A percentile compares a stretch with the other conserved stretches of the same genome.
These are phyloP conservation scores for Synergus umbraculus DNA, from an alignment of 2,888 invertebrate species.

Conservation along the genomic window DNA sequence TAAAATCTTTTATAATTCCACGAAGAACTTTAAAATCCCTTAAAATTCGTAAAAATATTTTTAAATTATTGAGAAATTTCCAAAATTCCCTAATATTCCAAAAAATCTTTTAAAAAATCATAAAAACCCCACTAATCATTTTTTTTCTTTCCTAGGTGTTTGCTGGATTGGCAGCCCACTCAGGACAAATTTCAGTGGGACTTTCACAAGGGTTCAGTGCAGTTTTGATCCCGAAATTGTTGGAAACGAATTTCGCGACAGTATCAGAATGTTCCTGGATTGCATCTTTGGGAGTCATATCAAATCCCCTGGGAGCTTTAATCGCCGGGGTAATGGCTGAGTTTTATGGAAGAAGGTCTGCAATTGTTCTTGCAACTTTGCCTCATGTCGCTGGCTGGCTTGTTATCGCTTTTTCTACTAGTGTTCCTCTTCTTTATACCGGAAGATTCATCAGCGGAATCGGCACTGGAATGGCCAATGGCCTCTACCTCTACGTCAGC, in stretches of 20 bases:
- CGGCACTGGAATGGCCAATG: slow-evolving; percentile 81
- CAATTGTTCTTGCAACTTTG: slow-evolving; percentile 83
- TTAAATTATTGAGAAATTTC: too few relatives aligned
- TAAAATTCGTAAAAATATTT: too few relatives aligned
- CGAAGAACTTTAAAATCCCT: too few relatives aligned
- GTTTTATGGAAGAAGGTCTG: slow-evolving; percentile 81
- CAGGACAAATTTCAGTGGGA: slow-evolving; percentile 87
- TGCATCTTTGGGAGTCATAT: slow-evolving; percentile 85
- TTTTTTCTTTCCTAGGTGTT: slow-evolving; percentile 79
- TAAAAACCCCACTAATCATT: not conserved
- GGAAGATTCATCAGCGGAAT: slow-evolving; percentile 85
- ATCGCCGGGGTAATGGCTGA: slow-evolving; percentile 85
- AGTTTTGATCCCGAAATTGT: slow-evolving; percentile 85
- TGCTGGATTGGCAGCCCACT: slow-evolving; percentile 86
- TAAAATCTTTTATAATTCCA: too few relatives aligned
- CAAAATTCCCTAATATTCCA: too few relatives aligned
- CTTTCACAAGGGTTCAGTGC: slow-evolving; percentile 88
- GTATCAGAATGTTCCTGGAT: slow-evolving; percentile 85
- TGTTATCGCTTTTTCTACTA: slow-evolving; percentile 82
- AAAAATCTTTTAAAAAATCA: not conserved
- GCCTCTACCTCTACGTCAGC: slow-evolving; percentile 74
- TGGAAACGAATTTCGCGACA: slow-evolving; percentile 80
- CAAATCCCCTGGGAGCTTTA: slow-evolving; percentile 85
- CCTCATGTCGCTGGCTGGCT: slow-evolving; percentile 86
- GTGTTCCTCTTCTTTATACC: slow-evolving; percentile 82